A percentile compares a stretch with the other conserved stretches of the same genome.
Evolutionary conservation across 2,113 vertebrate genomes (phyloP).

Genomic region (Myiopsitta monachus): DNA sequence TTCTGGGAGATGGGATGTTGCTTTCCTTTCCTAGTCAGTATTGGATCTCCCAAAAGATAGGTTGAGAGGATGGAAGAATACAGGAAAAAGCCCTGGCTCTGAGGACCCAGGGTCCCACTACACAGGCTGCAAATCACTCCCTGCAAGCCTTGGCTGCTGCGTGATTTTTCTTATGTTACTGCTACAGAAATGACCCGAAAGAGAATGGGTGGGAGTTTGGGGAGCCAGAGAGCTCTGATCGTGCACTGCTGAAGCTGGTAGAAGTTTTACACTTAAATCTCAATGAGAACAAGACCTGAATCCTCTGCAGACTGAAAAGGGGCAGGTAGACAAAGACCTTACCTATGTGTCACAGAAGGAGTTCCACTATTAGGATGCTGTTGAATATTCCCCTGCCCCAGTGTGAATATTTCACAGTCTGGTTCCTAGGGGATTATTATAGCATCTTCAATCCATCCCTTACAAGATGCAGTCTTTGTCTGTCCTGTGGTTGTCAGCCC

Average conservation of each 20-base stretch:
- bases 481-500: neutral
- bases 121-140: neutral
- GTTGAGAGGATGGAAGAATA: neutral
- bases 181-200: neutral
- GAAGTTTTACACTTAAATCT: neutral
- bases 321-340: neutral
- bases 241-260: accelerated
- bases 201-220: neutral
- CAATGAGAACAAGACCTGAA: neutral
- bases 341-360: neutral
- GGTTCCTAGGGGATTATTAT: neutral
- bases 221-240: neutral
- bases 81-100: neutral
- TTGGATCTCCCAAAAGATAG: neutral
- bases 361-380: neutral
- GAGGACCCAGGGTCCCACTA: neutral
- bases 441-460: neutral
- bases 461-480: neutral
- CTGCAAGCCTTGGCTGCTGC: neutral
- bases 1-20: neutral
- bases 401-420: neutral
- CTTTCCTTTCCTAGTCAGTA: neutral
- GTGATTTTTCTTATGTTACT: neutral
- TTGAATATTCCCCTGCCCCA: neutral
- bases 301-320: neutral